These are phyloP conservation scores for Cepaea hortensis DNA, from an alignment of 2,888 invertebrate species.

Conservation along the genomic window DNA sequence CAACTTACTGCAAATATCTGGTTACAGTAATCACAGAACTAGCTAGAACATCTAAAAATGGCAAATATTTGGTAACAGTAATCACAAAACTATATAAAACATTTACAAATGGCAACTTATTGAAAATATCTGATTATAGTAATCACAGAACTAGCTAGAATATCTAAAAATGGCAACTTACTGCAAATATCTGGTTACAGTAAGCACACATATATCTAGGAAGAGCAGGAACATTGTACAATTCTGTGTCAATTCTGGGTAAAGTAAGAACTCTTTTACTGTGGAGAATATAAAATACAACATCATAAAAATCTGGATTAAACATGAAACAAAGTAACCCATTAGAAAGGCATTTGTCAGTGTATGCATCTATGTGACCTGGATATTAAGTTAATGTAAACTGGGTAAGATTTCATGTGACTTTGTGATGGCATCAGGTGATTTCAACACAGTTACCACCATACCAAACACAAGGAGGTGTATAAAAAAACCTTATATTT, in stretches of 20 bases:
- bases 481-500: no score
- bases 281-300: neutral
- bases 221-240: neutral
- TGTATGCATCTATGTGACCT: no score
- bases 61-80: neutral
- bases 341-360: no score
- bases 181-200: neutral
- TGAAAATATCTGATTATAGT: neutral
- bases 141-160: neutral
- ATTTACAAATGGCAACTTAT: neutral
- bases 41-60: neutral
- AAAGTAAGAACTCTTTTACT: slow-evolving; percentile 37
- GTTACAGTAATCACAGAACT: neutral
- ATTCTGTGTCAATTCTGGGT: neutral
- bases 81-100: neutral
- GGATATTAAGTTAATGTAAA: no score
- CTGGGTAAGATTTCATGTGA: no score
- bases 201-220: neutral
- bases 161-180: neutral
- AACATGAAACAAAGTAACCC: no score
- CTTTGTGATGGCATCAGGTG: no score
- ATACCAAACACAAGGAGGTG: no score
- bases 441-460: no score
- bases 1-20: neutral
- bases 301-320: neutral